These are phyloP conservation scores for Epinotia nisella DNA, from an alignment of 2,888 invertebrate species.

Conservation along the genomic window DNA sequence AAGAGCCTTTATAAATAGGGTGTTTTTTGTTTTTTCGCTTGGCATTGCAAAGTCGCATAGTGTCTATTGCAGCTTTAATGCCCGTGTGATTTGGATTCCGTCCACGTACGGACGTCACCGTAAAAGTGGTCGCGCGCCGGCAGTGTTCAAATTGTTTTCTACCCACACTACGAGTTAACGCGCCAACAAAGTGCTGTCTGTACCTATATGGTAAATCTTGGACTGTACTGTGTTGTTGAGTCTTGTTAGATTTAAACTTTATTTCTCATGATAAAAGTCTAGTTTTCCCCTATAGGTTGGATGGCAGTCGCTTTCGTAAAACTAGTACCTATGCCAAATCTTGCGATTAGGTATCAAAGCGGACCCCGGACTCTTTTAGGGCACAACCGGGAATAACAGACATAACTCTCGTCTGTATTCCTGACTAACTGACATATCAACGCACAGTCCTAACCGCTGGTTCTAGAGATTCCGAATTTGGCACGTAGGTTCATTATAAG, in stretches of 20 bases:
- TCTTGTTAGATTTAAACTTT: background rate
- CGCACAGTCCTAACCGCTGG: too few species aligned
- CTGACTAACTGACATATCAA: too few species aligned
- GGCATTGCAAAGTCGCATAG: constrained; percentile 62
- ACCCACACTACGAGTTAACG: constrained; percentile 59
- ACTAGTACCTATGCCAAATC: too few species aligned
- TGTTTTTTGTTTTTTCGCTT: constrained; percentile 60
- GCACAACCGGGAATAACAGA: too few species aligned
- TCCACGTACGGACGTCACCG: constrained; percentile 72
- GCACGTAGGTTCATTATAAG: too few species aligned
- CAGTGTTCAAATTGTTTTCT: constrained; percentile 75
- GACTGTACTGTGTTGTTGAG: constrained; percentile 11
- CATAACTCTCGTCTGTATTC: too few species aligned
- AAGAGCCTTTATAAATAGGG: background rate
- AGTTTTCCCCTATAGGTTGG: too few species aligned
- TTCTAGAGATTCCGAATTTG: too few species aligned
- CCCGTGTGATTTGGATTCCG: constrained; percentile 74
- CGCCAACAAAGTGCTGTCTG: constrained; percentile 52
- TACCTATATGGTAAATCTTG: constrained; percentile 28
- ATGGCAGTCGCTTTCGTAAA: too few species aligned
- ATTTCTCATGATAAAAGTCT: background rate
- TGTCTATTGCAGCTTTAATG: constrained; percentile 74
- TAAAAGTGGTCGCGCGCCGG: constrained; percentile 71
- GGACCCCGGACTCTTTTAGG: too few species aligned
- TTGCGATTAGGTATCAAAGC: too few species aligned